Evolutionary conservation across 2,888 invertebrate genomes (phyloP), one percentile per base, ranked within the genome.

Genomic region (Eremobia ochroleuca): DNA sequence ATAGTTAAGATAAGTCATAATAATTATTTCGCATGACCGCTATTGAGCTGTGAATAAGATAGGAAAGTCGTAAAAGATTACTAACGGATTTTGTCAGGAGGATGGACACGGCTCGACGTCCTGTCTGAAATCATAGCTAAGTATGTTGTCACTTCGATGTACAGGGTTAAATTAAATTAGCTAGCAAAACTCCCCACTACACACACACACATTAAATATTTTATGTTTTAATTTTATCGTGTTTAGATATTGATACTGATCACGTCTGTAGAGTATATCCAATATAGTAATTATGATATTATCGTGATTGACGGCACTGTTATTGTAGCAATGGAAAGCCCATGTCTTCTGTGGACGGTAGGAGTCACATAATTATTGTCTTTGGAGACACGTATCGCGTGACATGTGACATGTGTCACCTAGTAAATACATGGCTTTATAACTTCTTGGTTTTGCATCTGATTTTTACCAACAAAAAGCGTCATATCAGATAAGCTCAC

Each of bases 1-100:
- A 65, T 5, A 8, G 49, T 31, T 37, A 18, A 62, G 52, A 80
- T 80, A 55, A 62, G 46, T 31, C n/a, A 18, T 46, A 11, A 37
- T 81, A 73, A 78, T 73, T 64, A 78, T 73, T 77, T 64, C 21
- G 25, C 6, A n/a, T n/a, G 46, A 40, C 40, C 21, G 2, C n/a
- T n/a, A n/a, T 40, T 31, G 43, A 28, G 6, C 58, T 25, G 15
- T 6, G 31, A 49, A 21, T 40, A 40, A 62, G n/a, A 18, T 62
- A 52, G 28, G 40, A 25, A 15, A 40, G 13, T 64, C 40, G 13
- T 31, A 31, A 61, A 61, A 31, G 31, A 40, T 0, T 40, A 46
- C 2, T 46, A 64, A 80, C 43, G 34, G 72, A n/a, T 80, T 18
- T 28, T 31, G 61, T 70, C 25, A 43, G 34, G 25, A 34, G 34